Conservation (phyloP, 2,797 vertebrate species). For the Cynopterus sphinx region DNA sequence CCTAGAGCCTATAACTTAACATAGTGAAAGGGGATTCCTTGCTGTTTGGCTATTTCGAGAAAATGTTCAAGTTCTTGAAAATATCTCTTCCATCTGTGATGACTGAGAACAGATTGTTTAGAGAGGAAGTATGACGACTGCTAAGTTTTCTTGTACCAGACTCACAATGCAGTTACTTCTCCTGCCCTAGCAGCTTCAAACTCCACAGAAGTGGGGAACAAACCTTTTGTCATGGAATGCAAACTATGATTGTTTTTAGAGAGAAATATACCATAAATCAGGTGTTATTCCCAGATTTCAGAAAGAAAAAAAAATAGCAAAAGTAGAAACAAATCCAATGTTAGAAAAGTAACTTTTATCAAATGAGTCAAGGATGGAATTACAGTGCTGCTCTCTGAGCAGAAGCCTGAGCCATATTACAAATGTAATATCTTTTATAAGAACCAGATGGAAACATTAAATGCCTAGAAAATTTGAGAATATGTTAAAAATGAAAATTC, state of each 20-base stretch:
- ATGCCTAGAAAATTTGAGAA: slow-evolving; percentile 61
- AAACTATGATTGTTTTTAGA: neutral
- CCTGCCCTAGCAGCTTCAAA: neutral
- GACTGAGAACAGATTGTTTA: slow-evolving; percentile 61
- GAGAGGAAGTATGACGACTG: neutral
- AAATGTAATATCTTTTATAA: slow-evolving; percentile 66
- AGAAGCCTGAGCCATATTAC: slow-evolving; percentile 45
- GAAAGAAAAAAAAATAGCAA: neutral
- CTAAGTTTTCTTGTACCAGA: neutral
- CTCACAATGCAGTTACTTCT: slow-evolving; percentile 3
- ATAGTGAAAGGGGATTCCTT: neutral
- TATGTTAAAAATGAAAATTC: slow-evolving; percentile 63
- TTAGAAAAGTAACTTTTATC: slow-evolving; percentile 47
- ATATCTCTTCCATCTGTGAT: slow-evolving; percentile 60
- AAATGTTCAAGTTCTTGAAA: slow-evolving; percentile 47
- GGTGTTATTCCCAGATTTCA: slow-evolving; percentile 8
- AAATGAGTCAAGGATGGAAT: slow-evolving; percentile 55
- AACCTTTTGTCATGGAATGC: neutral
- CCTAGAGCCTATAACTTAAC: neutral
- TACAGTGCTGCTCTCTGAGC: slow-evolving; percentile 13
- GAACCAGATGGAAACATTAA: slow-evolving; percentile 71
- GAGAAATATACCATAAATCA: neutral
- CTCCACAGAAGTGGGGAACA: neutral
- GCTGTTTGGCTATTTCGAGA: slow-evolving; percentile 17
- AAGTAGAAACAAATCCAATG: slow-evolving; percentile 27